Base-by-base conservation (phyloP, 2,888 invertebrate genomes). In the Pandemis heparana region DNA sequence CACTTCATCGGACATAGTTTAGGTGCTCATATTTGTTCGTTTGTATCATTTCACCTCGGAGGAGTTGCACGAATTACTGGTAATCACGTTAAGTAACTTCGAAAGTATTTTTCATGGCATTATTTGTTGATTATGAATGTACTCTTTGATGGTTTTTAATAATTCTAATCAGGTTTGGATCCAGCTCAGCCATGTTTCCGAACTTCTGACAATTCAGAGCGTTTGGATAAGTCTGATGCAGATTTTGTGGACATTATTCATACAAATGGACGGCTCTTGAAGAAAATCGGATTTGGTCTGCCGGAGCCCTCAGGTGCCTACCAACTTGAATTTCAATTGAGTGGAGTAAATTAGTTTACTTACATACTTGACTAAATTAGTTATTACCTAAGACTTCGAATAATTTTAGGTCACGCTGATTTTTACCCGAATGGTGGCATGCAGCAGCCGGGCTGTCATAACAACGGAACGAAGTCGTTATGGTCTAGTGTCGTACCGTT, bases 391-490 rank as follows among this genome's bases (percentile, higher is more conserved):
- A 56, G 18, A 16, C 9, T 16, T 38, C 71, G 43, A 43, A 62
- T 48, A 65, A 48, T 82, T 81, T 48, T 74, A 95, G 95, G 95
- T 64, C 92, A 96, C 77, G 94, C 96, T 2, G 96, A 97, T 82
- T 96, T 96, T 82, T 96, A 96, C 84, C 95, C 96, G 0, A 96
- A 96, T 75, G 96, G 96, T 0, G 97, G 96, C 0, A 92, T 95
- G 88, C 90, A 90, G 64, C 97, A 97, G 81, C 96, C 96, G 0
- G 96, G 96, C 0, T 97, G 97, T 79, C 66, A 77, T 7, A 90
- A 87, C 59, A 76, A 79, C 3, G 53, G 53, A 18, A 84, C 85
- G 1, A 83, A 80, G 10, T 89, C 92, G 0, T 77, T 91, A 1
- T 88, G 89, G 82, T 84, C 91, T 0, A 82, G 85, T 16, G 77